Conservation (phyloP, 2,113 vertebrate genomes). For the Notarius quadriscutis region DNA sequence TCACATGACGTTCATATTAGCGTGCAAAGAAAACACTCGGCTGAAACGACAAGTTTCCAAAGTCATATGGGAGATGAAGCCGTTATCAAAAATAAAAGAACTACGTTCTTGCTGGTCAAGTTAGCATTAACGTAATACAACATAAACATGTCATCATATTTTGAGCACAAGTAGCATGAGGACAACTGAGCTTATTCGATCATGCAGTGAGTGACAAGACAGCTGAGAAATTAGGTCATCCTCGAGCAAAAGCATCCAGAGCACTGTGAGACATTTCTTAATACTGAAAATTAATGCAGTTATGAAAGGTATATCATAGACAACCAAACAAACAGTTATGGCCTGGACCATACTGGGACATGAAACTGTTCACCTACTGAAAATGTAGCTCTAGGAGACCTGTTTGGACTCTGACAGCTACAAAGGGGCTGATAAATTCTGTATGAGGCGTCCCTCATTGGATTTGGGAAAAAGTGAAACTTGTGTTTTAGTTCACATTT, state of each 20-base stretch:
- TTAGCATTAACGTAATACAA: not conserved
- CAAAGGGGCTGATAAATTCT: slow-evolving; percentile 50
- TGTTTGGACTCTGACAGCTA: slow-evolving; percentile 36
- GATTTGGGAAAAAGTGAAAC: slow-evolving; percentile 61
- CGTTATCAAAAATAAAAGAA: not conserved
- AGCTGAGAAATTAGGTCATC: slow-evolving; percentile 32
- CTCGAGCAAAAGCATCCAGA: not conserved
- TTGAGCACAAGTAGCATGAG: not conserved
- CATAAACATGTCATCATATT: not conserved
- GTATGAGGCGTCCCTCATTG: slow-evolving; percentile 15
- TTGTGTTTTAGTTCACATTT: slow-evolving; percentile 68
- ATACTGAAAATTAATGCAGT: slow-evolving; percentile 13
- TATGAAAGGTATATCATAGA: not conserved
- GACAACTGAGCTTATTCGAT: not conserved
- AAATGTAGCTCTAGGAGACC: slow-evolving; percentile 33
- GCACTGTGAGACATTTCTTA: not conserved
- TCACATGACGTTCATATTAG: not conserved
- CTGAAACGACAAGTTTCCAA: not conserved
- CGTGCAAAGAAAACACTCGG: not conserved
- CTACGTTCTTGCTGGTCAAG: not conserved
- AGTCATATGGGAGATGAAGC: not conserved
- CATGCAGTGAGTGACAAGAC: slow-evolving; percentile 35
- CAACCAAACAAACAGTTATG: not conserved
- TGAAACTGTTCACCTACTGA: slow-evolving; percentile 71
- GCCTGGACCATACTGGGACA: not conserved